Evolutionary conservation across 2,797 vertebrate species (phyloP).

Genomic region (Oreonectes daqikongensis): DNA sequence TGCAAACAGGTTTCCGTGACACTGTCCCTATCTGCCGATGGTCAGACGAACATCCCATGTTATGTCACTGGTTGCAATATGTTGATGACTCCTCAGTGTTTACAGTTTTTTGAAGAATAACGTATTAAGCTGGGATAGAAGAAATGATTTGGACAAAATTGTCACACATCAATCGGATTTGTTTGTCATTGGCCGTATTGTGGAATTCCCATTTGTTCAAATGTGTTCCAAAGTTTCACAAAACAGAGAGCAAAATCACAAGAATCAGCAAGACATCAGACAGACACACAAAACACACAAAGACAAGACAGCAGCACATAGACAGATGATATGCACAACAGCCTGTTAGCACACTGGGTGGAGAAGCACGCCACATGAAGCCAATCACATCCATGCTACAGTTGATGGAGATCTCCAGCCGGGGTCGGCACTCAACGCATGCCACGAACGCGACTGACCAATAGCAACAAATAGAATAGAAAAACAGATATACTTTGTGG

Average conservation of each 20-base stretch:
- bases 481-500: constrained; percentile 92
- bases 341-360: constrained; percentile 76
- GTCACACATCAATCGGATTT: neutral
- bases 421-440: constrained; percentile 76
- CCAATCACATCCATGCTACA: constrained; percentile 83
- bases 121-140: neutral
- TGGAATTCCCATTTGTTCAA: constrained; percentile 76
- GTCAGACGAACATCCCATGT: too few species aligned
- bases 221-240: constrained; percentile 77
- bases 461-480: constrained; percentile 84
- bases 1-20: neutral
- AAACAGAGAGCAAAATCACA: constrained; percentile 85
- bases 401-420: constrained; percentile 68
- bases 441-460: constrained; percentile 84
- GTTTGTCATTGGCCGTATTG: constrained; percentile 74
- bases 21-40: neutral
- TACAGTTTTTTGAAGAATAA: too few species aligned
- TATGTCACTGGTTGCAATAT: too few species aligned
- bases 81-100: too few species aligned
- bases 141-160: neutral
- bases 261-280: constrained; percentile 51
- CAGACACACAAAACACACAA: constrained; percentile 62
- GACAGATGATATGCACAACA: constrained; percentile 60
- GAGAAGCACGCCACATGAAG: constrained; percentile 79
- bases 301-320: constrained; percentile 74